Base-by-base conservation (phyloP, 1,140 invertebrate genomes). In the Acyrthosiphon pisum region DNA sequence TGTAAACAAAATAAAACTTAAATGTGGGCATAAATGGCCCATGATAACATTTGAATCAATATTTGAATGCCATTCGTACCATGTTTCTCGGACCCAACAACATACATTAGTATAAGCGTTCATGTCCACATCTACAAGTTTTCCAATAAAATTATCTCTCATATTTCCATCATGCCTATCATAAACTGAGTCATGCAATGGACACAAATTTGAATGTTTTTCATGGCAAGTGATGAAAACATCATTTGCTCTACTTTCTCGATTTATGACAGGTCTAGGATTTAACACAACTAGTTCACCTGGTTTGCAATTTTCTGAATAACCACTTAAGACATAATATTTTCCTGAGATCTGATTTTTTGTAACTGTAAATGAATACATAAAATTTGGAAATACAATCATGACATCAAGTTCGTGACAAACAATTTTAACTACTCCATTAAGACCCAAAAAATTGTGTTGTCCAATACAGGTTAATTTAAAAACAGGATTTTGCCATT, bases 61-160 rank as follows among this genome's bases (percentile, higher is more conserved):
- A 92, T 56, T 11, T 20, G 81, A 56, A 93, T 84, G 35, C 76
- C 81, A 93, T 53, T 83, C 91, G 11, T 53, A 86, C n/a, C 81
- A 86, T 37, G 30, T 37, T 86, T 93, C 46, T 53, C 91, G 81
- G 14, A 93, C 48, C 76, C 81, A 93, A 53, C 91, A 93, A 18
- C 91, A 93, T 44, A 20, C 2, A 30, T 50, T 50, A 8, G 14
- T 26, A 93, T 56, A 30, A 26, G 20, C 0, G n/a, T 86, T 86
- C 6, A 30, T 41, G 30, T 93, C 37, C 35, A 93, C 81, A 93
- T 84, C 81, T n/a, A 93, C 23, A 84, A 93, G 91, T n/a, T 50
- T 44, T 30, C 90, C 90, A n/a, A 22, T 83, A 14, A 26, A 35
- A 53, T 83, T 7, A 83, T 2, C 37, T n/a, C 9, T 83, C 6